Conservation (phyloP, 2,113 vertebrate species). For the Festucalex cinctus region DNA sequence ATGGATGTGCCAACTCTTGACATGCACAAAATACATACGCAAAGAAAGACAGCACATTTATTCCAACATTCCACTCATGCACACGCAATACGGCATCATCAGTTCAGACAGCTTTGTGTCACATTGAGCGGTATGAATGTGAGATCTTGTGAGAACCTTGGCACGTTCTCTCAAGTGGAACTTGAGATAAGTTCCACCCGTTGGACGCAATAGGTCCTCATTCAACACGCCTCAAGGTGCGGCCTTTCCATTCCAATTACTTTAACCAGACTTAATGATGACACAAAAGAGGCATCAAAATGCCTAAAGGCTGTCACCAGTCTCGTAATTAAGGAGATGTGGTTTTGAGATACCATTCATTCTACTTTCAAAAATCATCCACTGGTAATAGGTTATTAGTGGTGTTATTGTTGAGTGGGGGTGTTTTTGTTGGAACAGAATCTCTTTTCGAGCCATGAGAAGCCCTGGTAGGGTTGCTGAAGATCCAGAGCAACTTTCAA, state of each 20-base stretch:
- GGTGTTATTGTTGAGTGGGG: too few species aligned
- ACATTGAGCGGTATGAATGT: conserved; percentile 6
- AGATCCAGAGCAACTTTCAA: too few species aligned
- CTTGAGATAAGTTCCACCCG: conserved; percentile 13
- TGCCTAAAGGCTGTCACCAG: background rate
- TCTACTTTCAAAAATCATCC: background rate
- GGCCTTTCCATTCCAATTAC: background rate
- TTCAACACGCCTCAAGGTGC: background rate
- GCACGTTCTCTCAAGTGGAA: conserved; percentile 12
- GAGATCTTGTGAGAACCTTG: conserved; percentile 1
- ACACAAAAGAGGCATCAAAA: background rate
- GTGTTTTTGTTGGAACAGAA: too few species aligned
- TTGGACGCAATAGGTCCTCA: conserved; percentile 9
- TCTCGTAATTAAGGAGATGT: background rate
- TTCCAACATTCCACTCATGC: background rate
- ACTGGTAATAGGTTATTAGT: too few species aligned
- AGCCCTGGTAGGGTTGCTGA: too few species aligned
- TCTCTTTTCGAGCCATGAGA: too few species aligned
- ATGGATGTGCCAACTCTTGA: background rate
- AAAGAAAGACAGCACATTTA: background rate
- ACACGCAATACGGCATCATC: background rate
- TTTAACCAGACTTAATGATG: background rate
- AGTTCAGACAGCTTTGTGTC: background rate
- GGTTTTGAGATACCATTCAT: background rate
- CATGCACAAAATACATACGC: background rate